Conservation (phyloP, 2,888 invertebrate species). For the Habroteleia sp. region DNA sequence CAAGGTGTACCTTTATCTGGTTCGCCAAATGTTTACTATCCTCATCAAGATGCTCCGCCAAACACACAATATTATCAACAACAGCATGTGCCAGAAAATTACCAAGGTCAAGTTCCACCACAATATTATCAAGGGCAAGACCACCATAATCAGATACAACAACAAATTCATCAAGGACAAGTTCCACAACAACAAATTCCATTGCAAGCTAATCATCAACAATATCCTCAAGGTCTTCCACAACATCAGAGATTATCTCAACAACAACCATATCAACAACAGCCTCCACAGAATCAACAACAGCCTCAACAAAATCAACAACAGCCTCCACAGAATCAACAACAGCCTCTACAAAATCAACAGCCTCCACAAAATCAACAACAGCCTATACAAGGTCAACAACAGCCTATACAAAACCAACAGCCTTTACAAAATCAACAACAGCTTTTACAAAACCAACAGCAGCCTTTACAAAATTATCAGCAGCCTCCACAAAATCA, state of each 20-base stretch:
- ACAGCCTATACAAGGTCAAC: conserved; percentile 57
- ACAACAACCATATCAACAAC: conserved; percentile 61
- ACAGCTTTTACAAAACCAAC: no score
- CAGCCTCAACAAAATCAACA: conserved; percentile 56
- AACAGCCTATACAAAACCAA: no score
- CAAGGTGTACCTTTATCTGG: conserved; percentile 34
- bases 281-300: no score
- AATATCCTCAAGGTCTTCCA: no score
- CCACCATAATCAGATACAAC: conserved; percentile 64
- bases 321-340: conserved; percentile 18
- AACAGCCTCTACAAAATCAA: conserved; percentile 52
- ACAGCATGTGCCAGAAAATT: conserved; percentile 59
- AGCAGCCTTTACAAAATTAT: no score
- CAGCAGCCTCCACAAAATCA: no score
- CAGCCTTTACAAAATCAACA: conserved; percentile 23
- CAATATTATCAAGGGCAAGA: conserved; percentile 66
- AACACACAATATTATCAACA: conserved; percentile 62
- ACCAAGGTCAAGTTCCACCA: conserved; percentile 63
- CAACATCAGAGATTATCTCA: conserved; percentile 46
- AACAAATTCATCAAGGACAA: conserved; percentile 66
- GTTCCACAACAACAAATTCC: conserved; percentile 66
- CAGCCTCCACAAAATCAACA: conserved; percentile 25
- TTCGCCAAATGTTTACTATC: conserved; percentile 37
- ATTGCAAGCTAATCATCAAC: no score
- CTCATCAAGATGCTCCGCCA: conserved; percentile 61